Evolutionary conservation across 2,113 vertebrate species (phyloP).

Genomic region (Recurvirostra avosetta): DNA sequence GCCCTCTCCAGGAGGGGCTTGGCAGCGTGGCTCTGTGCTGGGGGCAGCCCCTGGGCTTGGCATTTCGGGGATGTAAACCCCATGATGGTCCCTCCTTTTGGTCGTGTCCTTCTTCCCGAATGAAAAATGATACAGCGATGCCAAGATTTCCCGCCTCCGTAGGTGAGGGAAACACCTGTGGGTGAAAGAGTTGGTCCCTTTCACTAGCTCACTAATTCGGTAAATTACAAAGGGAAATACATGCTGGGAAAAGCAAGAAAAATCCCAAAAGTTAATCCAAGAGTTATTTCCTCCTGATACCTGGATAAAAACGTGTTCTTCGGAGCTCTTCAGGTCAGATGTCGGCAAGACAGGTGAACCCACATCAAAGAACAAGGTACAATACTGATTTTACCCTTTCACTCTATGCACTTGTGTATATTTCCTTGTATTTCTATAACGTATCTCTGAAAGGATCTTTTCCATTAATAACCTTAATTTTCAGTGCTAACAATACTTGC

Average conservation of each 20-base stretch:
- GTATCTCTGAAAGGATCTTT: neutral
- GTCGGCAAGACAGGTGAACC: neutral
- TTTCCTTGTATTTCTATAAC: neutral
- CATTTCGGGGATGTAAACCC: neutral
- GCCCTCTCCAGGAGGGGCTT: neutral
- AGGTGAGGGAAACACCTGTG: slow-evolving; percentile 12
- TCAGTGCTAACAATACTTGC: neutral
- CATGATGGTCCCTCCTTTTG: neutral
- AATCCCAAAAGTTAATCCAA: slow-evolving; percentile 41
- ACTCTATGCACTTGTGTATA: accelerated
- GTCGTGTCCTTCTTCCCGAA: neutral
- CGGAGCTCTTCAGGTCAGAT: neutral
- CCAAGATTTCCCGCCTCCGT: neutral
- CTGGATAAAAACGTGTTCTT: slow-evolving; percentile 57
- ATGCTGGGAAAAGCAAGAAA: slow-evolving; percentile 48
- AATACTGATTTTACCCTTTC: neutral
- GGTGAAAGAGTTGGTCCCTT: slow-evolving; percentile 15
- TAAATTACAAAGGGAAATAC: slow-evolving; percentile 44
- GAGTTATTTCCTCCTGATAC: slow-evolving; percentile 61
- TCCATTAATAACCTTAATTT: neutral
- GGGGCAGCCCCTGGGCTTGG: accelerated
- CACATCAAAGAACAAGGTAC: neutral
- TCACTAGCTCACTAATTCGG: slow-evolving; percentile 15
- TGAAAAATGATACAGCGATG: accelerated
- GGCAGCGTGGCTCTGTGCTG: accelerated